A percentile compares a stretch with the other conserved stretches of the same genome.
Conservation (phyloP, 2,888 invertebrate species). For the Scelioninae gen. 2 region DNA sequence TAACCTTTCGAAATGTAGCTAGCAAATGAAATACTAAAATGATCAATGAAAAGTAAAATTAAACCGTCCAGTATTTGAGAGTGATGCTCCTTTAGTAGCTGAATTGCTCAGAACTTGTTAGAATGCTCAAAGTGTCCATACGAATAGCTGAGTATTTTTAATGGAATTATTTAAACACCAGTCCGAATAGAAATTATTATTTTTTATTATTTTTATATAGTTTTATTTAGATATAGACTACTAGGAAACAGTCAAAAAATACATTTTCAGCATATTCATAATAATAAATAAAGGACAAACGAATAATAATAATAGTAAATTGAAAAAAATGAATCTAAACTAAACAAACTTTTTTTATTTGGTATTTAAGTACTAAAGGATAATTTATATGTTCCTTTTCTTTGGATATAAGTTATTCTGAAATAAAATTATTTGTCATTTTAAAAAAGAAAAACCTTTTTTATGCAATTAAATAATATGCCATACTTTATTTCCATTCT, state of each 20-base stretch:
- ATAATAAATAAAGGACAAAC: not conserved
- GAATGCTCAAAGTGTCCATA: constrained; percentile 71
- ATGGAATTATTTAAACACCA: not conserved
- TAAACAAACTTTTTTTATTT: not conserved
- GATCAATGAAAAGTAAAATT: constrained; percentile 4
- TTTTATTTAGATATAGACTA: constrained; percentile 3
- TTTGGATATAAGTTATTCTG: no score
- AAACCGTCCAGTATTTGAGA: constrained; percentile 52
- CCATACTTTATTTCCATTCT: no score
- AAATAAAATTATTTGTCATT: no score
- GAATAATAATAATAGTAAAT: not conserved
- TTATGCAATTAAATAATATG: no score
- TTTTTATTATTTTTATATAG: constrained; percentile 24
- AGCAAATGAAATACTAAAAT: constrained; percentile 55
- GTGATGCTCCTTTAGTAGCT: constrained; percentile 54
- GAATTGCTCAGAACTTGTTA: constrained; percentile 51
- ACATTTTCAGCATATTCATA: constrained; percentile 1
- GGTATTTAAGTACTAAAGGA: no score
- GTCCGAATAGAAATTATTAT: constrained; percentile 18
- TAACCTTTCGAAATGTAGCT: constrained; percentile 40
- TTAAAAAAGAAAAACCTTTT: no score
- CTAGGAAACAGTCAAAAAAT: not conserved
- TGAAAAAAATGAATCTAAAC: not conserved
- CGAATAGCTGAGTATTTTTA: constrained; percentile 72
- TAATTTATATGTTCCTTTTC: no score